Base-by-base conservation (phyloP, 1,140 invertebrate genomes). In the Drosophila bocqueti region DNA sequence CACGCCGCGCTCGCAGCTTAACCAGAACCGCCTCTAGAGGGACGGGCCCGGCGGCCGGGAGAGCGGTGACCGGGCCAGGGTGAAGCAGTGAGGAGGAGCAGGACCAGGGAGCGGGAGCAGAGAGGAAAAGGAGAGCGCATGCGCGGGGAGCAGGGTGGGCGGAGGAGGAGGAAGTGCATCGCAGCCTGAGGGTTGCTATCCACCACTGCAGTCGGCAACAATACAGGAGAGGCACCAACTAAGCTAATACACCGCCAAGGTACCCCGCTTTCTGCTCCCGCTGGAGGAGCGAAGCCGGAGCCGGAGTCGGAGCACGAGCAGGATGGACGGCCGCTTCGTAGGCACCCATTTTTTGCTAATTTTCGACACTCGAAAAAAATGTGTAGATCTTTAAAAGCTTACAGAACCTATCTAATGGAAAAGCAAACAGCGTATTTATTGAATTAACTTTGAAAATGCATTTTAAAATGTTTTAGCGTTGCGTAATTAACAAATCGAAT, bases 11-110 rank as follows among this genome's bases (percentile, higher is more conserved):
- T 92, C 91, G 52, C 91, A 92, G 76, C 76, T 92, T 46, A 92
- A 92, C 75, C 91, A 92, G 79, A 92, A 92, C 68, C 91, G 91
- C 68, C 92, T 92, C 73, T 92, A 92, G 85, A 66, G 71, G 58
- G 67, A 66, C 52, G 50, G 65, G 62, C 64, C 60, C 52, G 50
- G 71, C 67, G 63, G 63, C 50, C 54, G 72, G 66, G 78, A 66
- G 50, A 72, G 63, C 57, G 74, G 75, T 60, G 75, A 77, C 43
- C 63, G 73, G 62, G 75, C 75, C 49, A 79, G 76, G 64, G 45
- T 77, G 75, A 78, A 80, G 42, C 77, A 79, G 59, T 79, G 43
- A 60, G 52, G 24, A 10, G 49, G 9, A 31, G 58, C 16, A 21
- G 58, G 29, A 38, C 52, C 16, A 29, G 46, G 59, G 36, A 42